phyloP scores from a whole-genome alignment of 35 echinoderm and acorn worm species.

The Apostichopus japonicus region DNA sequence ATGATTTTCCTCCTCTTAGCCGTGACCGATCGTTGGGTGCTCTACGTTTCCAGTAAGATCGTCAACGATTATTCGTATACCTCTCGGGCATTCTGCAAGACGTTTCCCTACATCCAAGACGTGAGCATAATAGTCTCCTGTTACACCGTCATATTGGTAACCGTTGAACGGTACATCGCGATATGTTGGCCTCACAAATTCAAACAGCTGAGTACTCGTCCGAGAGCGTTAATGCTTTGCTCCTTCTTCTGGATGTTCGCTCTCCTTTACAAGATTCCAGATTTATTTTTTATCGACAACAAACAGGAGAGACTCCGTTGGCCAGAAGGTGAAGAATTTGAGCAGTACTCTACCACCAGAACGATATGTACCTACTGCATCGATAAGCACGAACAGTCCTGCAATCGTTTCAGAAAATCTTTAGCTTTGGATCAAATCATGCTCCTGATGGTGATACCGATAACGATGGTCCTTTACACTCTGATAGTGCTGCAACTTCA shows the following conservation, averaged over 20 bases:
- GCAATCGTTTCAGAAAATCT: conserved; percentile 64
- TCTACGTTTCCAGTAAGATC: conserved; percentile 68
- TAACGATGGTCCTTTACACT: conserved; percentile 86
- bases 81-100: conserved; percentile 74
- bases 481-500: conserved; percentile 89
- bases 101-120: conserved; percentile 66
- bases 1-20: conserved; percentile 82
- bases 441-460: conserved; percentile 82
- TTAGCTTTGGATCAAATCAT: conserved; percentile 83
- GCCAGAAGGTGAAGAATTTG: conserved; percentile 36
- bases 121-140: conserved; percentile 74
- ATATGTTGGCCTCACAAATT: conserved; percentile 97
- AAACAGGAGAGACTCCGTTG: conserved; percentile 34
- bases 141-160: conserved; percentile 83
- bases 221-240: conserved; percentile 70
- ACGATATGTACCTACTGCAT: conserved; percentile 66
- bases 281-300: conserved; percentile 59
- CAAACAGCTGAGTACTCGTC: conserved; percentile 77
- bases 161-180: conserved; percentile 87
- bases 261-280: conserved; percentile 82
- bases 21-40: conserved; percentile 83
- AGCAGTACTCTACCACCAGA: conserved; percentile 26
- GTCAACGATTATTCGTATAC: conserved; percentile 72
- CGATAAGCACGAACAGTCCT: conserved; percentile 14
- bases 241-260: conserved; percentile 74